Evolutionary conservation across 2,888 invertebrate species (phyloP), one percentile per base, ranked within the genome.

Genomic region (Drosophila melanocephala): DNA sequence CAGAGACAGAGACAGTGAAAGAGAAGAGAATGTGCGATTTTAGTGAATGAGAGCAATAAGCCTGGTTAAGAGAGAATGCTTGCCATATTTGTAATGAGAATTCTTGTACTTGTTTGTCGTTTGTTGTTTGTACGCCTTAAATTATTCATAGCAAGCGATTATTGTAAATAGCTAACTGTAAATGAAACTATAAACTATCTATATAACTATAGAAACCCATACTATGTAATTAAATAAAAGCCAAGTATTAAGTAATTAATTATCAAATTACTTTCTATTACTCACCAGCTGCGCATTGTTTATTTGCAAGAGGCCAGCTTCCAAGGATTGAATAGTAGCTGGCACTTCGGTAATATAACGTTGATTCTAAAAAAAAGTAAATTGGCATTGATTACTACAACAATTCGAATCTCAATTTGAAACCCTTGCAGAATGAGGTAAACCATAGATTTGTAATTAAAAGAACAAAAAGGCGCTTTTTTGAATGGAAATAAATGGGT

Each of bases 81-180:
- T 88, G 87, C 87, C 87, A 88, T 88, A 88, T 90, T 89, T 75
- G 63, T 87, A 88, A 83, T 71, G 84, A 84, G 74, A 89, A 75
- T 84, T 75, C 62, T 75, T 56, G 67, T 60, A 72, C 58, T 63
- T 62, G 56, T 75, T 67, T 50, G 57, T 67, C 52, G 57, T 58
- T 62, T 57, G 56, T 74, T 73, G 74, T 60, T 60, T 64, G 68
- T 65, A 79, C 33, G 63, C 60, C 69, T 75, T 86, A 86, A 90
- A 81, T 86, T 86, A 82, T 81, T 81, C 53, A 69, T 84, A 85
- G 90, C 86, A 79, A 85, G 89, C 83, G 77, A 85, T 70, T 81
- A 85, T 66, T 86, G 86, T 86, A 86, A 77, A 90, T 86, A 86
- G 83, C 64, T 83, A 90, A 77, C 61, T 82, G 61, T 86, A 87